These are phyloP conservation scores for Aleiodes alternator DNA, from an alignment of 2,888 invertebrate species.

Conservation along the genomic window DNA sequence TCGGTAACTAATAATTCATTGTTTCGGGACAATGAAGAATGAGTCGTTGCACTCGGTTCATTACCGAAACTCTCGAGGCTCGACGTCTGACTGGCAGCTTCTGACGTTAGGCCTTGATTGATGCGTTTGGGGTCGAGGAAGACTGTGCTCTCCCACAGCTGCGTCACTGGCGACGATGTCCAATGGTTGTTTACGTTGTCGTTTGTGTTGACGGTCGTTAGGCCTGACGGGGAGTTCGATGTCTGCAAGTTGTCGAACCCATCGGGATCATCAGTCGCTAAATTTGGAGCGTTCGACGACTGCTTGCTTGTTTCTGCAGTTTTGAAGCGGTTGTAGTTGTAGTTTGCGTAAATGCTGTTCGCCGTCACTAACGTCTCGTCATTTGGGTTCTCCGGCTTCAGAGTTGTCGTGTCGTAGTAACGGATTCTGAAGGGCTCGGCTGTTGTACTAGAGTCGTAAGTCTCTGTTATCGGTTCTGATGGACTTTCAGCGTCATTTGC, in stretches of 20 bases:
- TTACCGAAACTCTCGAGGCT: conserved; percentile 58
- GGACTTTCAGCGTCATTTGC: conserved; percentile 12
- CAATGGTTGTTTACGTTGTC: conserved; percentile 75
- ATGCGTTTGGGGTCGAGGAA: conserved; percentile 84
- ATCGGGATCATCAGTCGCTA: too few species aligned
- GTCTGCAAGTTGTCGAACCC: neutral
- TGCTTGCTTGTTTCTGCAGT: neutral
- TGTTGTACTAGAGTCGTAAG: conserved; percentile 56
- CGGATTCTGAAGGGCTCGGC: conserved; percentile 66
- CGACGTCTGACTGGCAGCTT: conserved; percentile 63
- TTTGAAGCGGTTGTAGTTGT: conserved; percentile 43
- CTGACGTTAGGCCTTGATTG: conserved; percentile 80
- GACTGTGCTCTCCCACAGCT: conserved; percentile 83
- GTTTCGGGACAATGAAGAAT: conserved; percentile 31
- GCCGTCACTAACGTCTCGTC: conserved; percentile 64
- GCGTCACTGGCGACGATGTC: conserved; percentile 77
- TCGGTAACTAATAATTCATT: conserved; percentile 59
- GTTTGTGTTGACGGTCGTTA: conserved; percentile 19
- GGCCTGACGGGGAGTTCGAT: conserved; percentile 37
- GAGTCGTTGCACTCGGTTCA: conserved; percentile 57
- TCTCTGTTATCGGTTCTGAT: conserved; percentile 51
- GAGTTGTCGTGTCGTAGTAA: conserved; percentile 64
- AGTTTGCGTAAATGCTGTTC: conserved; percentile 63
- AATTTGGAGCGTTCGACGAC: neutral
- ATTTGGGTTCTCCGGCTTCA: conserved; percentile 41